These are phyloP conservation scores for Turnix velox DNA, from an alignment of 2,113 vertebrate genomes.

Conservation along the genomic window DNA sequence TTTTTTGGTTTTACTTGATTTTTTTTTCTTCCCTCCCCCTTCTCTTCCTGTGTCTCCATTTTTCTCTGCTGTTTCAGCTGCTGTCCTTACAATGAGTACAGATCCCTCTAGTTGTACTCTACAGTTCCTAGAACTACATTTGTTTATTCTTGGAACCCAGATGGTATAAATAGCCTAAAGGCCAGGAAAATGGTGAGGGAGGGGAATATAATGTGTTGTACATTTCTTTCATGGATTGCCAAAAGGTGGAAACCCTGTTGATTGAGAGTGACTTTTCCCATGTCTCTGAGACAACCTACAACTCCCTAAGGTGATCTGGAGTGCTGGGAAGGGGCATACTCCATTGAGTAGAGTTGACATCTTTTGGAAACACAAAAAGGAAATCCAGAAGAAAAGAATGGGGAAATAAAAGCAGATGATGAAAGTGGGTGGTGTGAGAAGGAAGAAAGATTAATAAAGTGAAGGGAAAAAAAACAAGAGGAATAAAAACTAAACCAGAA, in stretches of 20 bases:
- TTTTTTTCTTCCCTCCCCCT: rapidly evolving
- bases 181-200: constrained; percentile 16
- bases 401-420: neutral
- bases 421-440: neutral
- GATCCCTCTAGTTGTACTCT: neutral
- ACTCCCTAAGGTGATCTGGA: neutral
- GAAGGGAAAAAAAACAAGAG: neutral
- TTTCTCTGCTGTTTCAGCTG: constrained; percentile 32
- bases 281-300: neutral
- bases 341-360: neutral
- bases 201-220: neutral
- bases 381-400: neutral
- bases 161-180: constrained; percentile 27
- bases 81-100: neutral
- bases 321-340: constrained; percentile 40
- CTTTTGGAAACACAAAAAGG: neutral
- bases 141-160: constrained; percentile 32
- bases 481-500: neutral
- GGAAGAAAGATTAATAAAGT: neutral
- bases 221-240: constrained; percentile 24
- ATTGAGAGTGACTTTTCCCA: constrained; percentile 47
- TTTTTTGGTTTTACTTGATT: neutral
- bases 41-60: neutral
- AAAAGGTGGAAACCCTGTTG: constrained; percentile 37
- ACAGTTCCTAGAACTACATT: neutral